Conservation (phyloP, 2,888 invertebrate genomes). For the Tribolium freemani region DNA sequence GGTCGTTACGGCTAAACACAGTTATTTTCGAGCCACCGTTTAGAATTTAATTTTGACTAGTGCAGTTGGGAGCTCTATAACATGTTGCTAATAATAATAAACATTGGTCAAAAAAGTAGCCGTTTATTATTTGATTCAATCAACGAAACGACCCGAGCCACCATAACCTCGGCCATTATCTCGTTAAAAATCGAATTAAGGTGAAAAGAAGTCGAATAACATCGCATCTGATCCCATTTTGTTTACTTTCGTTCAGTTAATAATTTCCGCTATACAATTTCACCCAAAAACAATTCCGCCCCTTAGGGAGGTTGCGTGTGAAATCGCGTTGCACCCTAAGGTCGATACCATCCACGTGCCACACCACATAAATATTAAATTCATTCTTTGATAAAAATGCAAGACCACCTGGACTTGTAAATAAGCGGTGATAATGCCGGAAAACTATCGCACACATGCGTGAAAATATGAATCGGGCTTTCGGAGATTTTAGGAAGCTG, state of each 20-base stretch:
- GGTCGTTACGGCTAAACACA: background rate
- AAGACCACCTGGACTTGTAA: conserved; percentile 18
- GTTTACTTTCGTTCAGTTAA: background rate
- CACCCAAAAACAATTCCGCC: background rate
- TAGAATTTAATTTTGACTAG: background rate
- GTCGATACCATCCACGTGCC: conserved; percentile 24
- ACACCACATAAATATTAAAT: conserved; percentile 12
- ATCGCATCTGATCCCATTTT: background rate
- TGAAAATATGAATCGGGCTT: conserved; percentile 18
- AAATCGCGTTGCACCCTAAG: conserved; percentile 8
- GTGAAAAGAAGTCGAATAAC: background rate
- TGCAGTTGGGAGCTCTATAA: background rate
- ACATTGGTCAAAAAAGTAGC: background rate
- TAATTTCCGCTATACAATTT: background rate
- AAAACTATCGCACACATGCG: background rate
- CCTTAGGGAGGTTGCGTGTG: conserved; percentile 9
- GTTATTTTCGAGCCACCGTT: background rate
- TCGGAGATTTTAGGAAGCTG: conserved; percentile 18
- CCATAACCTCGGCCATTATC: background rate
- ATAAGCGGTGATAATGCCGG: background rate
- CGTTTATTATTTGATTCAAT: background rate
- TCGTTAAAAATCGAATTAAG: background rate
- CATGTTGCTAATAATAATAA: background rate
- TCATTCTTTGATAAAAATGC: background rate
- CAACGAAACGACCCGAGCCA: background rate